These are phyloP conservation scores for Agriopis leucophaearia DNA, from an alignment of 2,888 invertebrate genomes.

Conservation along the genomic window DNA sequence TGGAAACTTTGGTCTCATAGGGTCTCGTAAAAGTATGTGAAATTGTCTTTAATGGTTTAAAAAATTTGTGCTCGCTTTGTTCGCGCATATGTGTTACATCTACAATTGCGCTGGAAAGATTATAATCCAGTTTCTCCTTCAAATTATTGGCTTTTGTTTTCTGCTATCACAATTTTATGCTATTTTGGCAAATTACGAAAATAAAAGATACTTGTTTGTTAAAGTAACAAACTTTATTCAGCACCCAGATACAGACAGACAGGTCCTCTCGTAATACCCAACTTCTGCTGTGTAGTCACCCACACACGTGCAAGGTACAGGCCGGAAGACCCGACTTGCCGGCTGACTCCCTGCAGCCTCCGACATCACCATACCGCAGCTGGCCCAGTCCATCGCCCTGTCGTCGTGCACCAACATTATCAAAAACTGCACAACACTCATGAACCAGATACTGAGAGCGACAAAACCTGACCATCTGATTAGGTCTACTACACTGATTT, in stretches of 20 bases:
- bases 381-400: constrained; percentile 64
- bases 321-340: neutral
- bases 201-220: neutral
- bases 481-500: constrained; percentile 59
- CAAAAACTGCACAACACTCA: constrained; percentile 63
- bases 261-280: neutral
- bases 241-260: neutral
- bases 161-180: too few species aligned
- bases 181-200: neutral
- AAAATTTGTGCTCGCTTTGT: too few species aligned
- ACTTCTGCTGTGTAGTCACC: neutral
- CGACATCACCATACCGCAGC: constrained; percentile 59
- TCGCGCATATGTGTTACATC: too few species aligned
- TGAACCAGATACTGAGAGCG: constrained; percentile 60
- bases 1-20: too few species aligned
- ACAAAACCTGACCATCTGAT: constrained; percentile 58
- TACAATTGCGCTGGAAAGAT: too few species aligned
- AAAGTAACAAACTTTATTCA: neutral
- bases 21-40: too few species aligned
- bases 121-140: too few species aligned
- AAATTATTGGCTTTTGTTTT: neutral
- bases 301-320: neutral
- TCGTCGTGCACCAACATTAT: constrained; percentile 56
- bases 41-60: too few species aligned
- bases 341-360: neutral